A percentile compares a stretch with the other conserved stretches of the same genome.
These are phyloP conservation scores for Macropodus opercularis DNA, from an alignment of 2,797 vertebrate genomes.

Conservation along the genomic window DNA sequence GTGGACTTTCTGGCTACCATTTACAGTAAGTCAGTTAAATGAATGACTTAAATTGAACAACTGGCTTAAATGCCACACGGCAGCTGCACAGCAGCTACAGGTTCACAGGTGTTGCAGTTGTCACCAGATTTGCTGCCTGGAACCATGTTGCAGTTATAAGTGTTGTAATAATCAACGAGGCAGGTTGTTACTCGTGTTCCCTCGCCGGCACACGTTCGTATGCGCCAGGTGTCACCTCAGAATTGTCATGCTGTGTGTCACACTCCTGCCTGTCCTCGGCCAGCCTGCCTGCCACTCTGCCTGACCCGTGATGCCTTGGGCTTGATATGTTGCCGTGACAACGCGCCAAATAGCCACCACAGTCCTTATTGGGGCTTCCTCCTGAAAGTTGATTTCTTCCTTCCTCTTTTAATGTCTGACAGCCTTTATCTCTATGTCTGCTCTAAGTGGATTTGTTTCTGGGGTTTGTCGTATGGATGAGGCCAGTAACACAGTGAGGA, in stretches of 20 bases:
- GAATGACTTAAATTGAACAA: no score
- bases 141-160: no score
- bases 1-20: no score
- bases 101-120: no score
- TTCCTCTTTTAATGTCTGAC: slow-evolving; percentile 40
- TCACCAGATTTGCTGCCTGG: no score
- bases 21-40: no score
- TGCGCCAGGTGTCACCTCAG: slow-evolving; percentile 28
- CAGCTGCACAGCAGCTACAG: no score
- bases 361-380: slow-evolving; percentile 34
- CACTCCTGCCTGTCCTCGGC: slow-evolving; percentile 8
- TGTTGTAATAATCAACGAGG: no score
- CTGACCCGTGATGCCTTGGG: slow-evolving; percentile 33
- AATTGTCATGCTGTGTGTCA: slow-evolving; percentile 11
- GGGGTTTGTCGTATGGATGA: slow-evolving; percentile 35
- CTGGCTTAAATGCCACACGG: no score
- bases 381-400: slow-evolving; percentile 52
- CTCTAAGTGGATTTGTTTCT: slow-evolving; percentile 60
- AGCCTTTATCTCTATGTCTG: slow-evolving; percentile 47
- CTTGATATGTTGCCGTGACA: slow-evolving; percentile 51
- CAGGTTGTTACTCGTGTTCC: neutral
- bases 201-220: neutral
- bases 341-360: slow-evolving; percentile 35
- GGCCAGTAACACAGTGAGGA: slow-evolving; percentile 19
- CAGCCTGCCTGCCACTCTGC: slow-evolving; percentile 12